Evolutionary conservation across 2,888 invertebrate species (phyloP).

Genomic region (Drosophila glabriapex): DNA sequence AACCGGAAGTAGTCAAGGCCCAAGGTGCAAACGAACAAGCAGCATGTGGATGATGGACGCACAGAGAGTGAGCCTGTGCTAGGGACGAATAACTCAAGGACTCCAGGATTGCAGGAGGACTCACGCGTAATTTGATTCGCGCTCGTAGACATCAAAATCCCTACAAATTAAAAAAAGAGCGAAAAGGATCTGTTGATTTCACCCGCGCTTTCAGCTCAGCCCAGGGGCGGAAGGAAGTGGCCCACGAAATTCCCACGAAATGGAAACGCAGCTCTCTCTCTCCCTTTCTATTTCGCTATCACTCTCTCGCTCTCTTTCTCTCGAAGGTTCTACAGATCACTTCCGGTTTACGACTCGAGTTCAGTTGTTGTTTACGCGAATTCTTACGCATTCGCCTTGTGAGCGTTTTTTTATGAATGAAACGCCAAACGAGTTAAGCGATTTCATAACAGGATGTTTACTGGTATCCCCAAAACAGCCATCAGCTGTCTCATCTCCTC

Average conservation of each 20-base stretch:
- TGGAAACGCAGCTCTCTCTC: slow-evolving; percentile 16
- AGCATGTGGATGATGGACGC: slow-evolving; percentile 72
- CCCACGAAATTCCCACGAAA: slow-evolving; percentile 73
- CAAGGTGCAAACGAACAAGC: slow-evolving; percentile 73
- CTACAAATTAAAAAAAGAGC: neutral
- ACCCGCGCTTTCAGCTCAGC: slow-evolving; percentile 33
- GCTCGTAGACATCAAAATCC: slow-evolving; percentile 53
- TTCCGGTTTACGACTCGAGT: slow-evolving; percentile 55
- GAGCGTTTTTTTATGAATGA: slow-evolving; percentile 38
- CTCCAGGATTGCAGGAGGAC: neutral
- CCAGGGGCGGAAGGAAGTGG: slow-evolving; percentile 64
- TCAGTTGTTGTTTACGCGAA: slow-evolving; percentile 68
- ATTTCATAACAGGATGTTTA: slow-evolving; percentile 71
- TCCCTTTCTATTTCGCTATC: neutral
- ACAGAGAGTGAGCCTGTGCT: neutral
- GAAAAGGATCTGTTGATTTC: slow-evolving; percentile 18
- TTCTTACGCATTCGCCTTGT: slow-evolving; percentile 64
- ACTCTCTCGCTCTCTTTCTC: neutral
- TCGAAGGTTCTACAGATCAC: slow-evolving; percentile 32
- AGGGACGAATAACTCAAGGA: slow-evolving; percentile 10
- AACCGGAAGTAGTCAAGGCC: slow-evolving; percentile 79
- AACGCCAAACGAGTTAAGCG: slow-evolving; percentile 59
- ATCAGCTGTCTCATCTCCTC: slow-evolving; percentile 18
- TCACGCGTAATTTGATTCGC: slow-evolving; percentile 74
- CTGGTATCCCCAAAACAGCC: slow-evolving; percentile 32